These are phyloP conservation scores for Rattus rattus DNA, from an alignment of 2,113 vertebrate genomes.

Conservation along the genomic window DNA sequence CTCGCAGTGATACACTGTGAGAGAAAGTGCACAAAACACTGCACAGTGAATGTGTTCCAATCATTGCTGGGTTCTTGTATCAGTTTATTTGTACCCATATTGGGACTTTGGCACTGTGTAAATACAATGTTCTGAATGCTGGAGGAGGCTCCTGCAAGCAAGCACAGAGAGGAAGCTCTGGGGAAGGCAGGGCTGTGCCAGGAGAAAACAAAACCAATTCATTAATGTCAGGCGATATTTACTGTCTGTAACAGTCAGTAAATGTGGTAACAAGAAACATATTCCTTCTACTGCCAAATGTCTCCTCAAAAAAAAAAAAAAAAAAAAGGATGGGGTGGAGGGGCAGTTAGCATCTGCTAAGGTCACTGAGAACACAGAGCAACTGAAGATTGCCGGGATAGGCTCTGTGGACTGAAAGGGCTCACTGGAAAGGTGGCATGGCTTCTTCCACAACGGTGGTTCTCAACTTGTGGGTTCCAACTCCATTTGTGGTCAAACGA, in stretches of 20 bases:
- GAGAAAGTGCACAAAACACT: neutral
- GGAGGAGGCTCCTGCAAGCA: neutral
- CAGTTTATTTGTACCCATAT: neutral
- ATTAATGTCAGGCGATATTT: conserved; percentile 48
- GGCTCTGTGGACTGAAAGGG: neutral
- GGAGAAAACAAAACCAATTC: neutral
- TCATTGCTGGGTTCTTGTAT: neutral
- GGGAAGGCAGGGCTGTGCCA: conserved; percentile 22
- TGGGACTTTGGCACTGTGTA: neutral
- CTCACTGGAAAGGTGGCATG: neutral
- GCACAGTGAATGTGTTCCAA: neutral
- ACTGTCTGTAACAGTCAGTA: conserved; percentile 22
- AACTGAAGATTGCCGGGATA: neutral
- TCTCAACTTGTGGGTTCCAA: neutral
- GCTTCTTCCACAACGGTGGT: neutral
- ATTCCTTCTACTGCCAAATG: neutral
- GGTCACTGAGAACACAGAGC: neutral
- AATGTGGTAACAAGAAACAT: conserved; percentile 4
- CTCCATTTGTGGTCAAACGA: neutral
- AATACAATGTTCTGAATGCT: neutral
- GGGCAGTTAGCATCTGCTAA: neutral
- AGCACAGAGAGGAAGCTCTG: neutral
- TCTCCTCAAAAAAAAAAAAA: neutral
- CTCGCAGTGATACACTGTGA: conserved; percentile 15
- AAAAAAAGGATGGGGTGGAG: no score